Conservation (phyloP, 2,113 vertebrate species). For the Rhagologus leucostigma region DNA sequence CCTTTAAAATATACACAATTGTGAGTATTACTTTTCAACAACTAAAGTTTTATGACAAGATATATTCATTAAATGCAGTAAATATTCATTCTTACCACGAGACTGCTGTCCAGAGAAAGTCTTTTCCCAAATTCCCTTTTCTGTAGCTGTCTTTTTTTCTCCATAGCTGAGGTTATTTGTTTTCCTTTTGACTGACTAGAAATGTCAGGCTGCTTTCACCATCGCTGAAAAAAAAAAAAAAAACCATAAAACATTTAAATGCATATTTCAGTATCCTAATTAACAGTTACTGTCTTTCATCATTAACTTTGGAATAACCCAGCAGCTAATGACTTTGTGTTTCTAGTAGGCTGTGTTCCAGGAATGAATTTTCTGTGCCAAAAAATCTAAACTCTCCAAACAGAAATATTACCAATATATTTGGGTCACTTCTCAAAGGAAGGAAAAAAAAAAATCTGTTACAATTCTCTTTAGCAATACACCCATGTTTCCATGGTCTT, state of each 20-base stretch:
- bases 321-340: constrained; percentile 44
- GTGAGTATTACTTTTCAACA: constrained; percentile 32
- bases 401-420: constrained; percentile 18
- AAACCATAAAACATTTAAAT: neutral
- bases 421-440: neutral
- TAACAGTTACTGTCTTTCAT: constrained; percentile 38
- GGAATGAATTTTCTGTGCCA: constrained; percentile 31
- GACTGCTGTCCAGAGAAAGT: constrained; percentile 80
- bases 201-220: constrained; percentile 45
- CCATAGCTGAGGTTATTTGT: constrained; percentile 70
- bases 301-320: constrained; percentile 57
- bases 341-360: constrained; percentile 36
- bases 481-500: constrained; percentile 65
- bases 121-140: constrained; percentile 80
- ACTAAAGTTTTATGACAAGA: constrained; percentile 36
- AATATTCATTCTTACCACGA: constrained; percentile 81
- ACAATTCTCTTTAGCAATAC: constrained; percentile 10
- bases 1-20: neutral
- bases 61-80: constrained; percentile 31
- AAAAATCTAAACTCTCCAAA: neutral
- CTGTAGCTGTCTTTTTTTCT: constrained; percentile 76
- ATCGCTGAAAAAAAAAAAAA: constrained; percentile 44
- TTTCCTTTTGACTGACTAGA: constrained; percentile 59
- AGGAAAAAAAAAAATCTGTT: neutral
- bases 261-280: constrained; percentile 48